phyloP scores from a whole-genome alignment of 2,888 invertebrate species.

The Brachylomia viminalis region DNA sequence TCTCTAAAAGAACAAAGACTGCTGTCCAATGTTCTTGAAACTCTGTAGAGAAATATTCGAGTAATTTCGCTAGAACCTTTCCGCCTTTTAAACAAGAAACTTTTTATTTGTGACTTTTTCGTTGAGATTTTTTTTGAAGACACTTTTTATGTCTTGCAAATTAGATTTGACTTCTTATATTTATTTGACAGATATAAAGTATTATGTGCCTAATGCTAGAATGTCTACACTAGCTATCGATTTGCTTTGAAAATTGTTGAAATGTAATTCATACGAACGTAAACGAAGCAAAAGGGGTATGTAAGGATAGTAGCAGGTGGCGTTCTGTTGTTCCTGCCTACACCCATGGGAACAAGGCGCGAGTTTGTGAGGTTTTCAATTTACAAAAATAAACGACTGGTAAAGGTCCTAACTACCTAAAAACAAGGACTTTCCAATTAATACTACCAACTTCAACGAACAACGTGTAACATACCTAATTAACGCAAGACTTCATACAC shows the following conservation, averaged over 20 bases:
- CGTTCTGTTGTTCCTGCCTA: too few relatives aligned
- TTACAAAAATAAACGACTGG: too few relatives aligned
- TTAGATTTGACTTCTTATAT: not conserved
- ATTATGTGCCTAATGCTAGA: not conserved
- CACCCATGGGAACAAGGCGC: too few relatives aligned
- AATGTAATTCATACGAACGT: not conserved
- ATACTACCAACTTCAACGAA: too few relatives aligned
- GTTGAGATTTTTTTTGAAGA: not conserved
- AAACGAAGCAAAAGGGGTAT: too few relatives aligned
- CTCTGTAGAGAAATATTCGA: constrained; percentile 76
- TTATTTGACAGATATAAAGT: not conserved
- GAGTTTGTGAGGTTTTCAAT: too few relatives aligned
- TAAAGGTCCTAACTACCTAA: not conserved
- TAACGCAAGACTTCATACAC: too few relatives aligned
- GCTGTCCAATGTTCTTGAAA: constrained; percentile 69
- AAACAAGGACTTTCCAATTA: not conserved
- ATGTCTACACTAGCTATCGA: not conserved
- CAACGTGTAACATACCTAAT: too few relatives aligned
- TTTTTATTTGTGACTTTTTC: constrained; percentile 27
- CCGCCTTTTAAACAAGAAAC: constrained; percentile 48
- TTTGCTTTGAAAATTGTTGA: not conserved
- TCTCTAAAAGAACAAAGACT: constrained; percentile 80
- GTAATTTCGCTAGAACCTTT: constrained; percentile 76
- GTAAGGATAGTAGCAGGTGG: too few relatives aligned
- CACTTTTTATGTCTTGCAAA: accelerated